Conservation (phyloP, 1,140 invertebrate genomes). For the Drosophila punjabiensis region DNA sequence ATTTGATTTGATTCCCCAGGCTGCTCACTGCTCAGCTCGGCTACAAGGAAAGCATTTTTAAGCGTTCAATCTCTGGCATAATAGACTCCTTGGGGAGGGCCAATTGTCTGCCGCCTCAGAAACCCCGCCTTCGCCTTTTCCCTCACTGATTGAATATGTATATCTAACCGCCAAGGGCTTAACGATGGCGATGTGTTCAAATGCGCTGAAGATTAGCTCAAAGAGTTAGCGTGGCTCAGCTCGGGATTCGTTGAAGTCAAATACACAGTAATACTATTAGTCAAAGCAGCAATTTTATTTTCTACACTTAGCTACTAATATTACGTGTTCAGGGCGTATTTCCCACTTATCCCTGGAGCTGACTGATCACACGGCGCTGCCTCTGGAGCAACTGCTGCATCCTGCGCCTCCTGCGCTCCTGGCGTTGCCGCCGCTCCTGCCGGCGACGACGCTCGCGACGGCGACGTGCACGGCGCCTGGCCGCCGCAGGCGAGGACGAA, state of each 20-base stretch:
- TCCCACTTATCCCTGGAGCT: constrained; percentile 15
- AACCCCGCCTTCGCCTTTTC: constrained; percentile 2
- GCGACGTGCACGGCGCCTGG: constrained; percentile 31
- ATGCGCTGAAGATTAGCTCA: constrained; percentile 12
- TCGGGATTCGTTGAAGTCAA: not conserved
- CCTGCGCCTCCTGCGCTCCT: constrained; percentile 16
- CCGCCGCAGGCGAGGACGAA: constrained; percentile 15
- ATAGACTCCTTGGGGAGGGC: constrained; percentile 73
- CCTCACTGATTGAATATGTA: constrained; percentile 42
- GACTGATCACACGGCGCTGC: constrained; percentile 28
- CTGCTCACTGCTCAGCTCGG: constrained; percentile 45
- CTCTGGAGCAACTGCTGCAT: constrained; percentile 16
- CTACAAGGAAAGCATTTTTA: constrained; percentile 78
- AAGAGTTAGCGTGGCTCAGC: not conserved
- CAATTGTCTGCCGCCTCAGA: constrained; percentile 62
- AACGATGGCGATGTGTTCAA: constrained; percentile 4
- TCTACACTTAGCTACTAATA: not conserved
- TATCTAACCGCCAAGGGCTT: constrained; percentile 16
- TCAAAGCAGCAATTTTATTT: constrained; percentile 2
- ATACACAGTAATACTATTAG: not conserved
- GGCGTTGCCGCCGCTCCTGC: constrained; percentile 13
- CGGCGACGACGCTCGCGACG: constrained; percentile 40
- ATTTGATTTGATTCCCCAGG: constrained; percentile 74
- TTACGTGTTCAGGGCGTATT: too few species aligned
- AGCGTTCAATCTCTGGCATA: constrained; percentile 67